Percentiles rank a stretch among this genome's conserved stretches.
Evolutionary conservation across 2,888 invertebrate species (phyloP).

Genomic region (Encarsia formosa): DNA sequence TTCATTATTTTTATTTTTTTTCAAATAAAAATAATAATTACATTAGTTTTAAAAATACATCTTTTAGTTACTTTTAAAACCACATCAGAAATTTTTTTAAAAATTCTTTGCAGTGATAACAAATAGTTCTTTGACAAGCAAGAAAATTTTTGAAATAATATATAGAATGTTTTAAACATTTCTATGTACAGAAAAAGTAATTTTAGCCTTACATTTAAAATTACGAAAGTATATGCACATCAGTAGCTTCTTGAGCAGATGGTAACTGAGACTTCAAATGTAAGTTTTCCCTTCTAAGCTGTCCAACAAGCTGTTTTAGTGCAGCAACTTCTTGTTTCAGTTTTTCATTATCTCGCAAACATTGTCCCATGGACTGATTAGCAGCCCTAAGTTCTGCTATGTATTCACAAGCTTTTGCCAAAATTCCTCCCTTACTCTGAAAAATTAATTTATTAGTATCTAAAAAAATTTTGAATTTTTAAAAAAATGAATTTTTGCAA

Average conservation of each 20-base stretch:
- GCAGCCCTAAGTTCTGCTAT: constrained; percentile 78
- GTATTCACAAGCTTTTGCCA: constrained; percentile 94
- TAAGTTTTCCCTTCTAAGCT: constrained; percentile 73
- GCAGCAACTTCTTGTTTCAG: constrained; percentile 66
- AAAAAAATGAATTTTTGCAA: too few relatives aligned
- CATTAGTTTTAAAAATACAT: not conserved
- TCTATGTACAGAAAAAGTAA: constrained; percentile 23
- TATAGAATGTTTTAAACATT: constrained; percentile 23
- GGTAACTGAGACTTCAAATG: constrained; percentile 60
- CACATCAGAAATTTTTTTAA: too few relatives aligned
- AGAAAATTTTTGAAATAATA: constrained; percentile 15
- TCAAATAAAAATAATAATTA: constrained; percentile 15
- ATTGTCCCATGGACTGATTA: constrained; percentile 67
- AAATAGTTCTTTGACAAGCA: constrained; percentile 10
- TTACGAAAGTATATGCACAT: constrained; percentile 27
- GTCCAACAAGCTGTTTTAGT: constrained; percentile 67
- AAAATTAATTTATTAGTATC: too few relatives aligned
- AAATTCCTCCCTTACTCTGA: constrained; percentile 90
- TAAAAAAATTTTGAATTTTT: too few relatives aligned
- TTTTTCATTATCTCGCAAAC: constrained; percentile 67
- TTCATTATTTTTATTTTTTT: not conserved
- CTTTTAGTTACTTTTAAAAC: not conserved
- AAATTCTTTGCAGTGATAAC: constrained; percentile 4
- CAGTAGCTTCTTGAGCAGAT: constrained; percentile 29
- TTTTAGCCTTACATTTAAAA: not conserved